Evolutionary conservation across 2,888 invertebrate species (phyloP).

Genomic region (Lepidonotus clava): DNA sequence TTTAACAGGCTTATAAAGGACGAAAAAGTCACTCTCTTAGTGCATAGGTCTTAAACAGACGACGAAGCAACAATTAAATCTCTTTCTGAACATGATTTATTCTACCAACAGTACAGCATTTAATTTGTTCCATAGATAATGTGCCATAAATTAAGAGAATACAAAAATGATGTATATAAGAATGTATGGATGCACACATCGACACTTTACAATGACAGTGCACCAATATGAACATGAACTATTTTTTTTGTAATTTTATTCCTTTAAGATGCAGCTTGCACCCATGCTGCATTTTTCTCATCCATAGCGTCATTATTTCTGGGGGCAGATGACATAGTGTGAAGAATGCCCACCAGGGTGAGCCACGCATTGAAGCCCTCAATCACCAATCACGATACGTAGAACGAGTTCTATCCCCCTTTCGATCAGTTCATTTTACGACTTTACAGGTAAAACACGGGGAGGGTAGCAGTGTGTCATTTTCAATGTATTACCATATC

Average conservation of each 20-base stretch:
- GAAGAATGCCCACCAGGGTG: constrained; percentile 32
- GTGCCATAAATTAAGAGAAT: constrained; percentile 42
- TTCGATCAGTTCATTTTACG: not conserved
- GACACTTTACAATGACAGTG: constrained; percentile 18
- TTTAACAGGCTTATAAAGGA: too few species aligned
- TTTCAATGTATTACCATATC: not conserved
- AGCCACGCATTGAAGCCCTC: not conserved
- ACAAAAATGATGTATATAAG: constrained; percentile 29
- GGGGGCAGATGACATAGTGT: constrained; percentile 28
- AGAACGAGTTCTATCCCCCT: not conserved
- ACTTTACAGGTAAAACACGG: not conserved
- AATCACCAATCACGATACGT: not conserved
- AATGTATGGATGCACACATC: constrained; percentile 24
- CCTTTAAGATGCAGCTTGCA: not conserved
- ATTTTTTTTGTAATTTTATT: too few species aligned
- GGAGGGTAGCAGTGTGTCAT: constrained; percentile 17
- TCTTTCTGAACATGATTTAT: constrained; percentile 30
- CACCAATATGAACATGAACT: constrained; percentile 31
- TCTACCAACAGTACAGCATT: constrained; percentile 46
- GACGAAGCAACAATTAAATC: too few species aligned
- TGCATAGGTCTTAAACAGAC: too few species aligned
- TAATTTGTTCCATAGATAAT: constrained; percentile 43
- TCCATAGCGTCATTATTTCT: not conserved
- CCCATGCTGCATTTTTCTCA: not conserved
- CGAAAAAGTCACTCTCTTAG: too few species aligned